Conservation (phyloP, 2,888 invertebrate genomes). For the Catocala nupta region DNA sequence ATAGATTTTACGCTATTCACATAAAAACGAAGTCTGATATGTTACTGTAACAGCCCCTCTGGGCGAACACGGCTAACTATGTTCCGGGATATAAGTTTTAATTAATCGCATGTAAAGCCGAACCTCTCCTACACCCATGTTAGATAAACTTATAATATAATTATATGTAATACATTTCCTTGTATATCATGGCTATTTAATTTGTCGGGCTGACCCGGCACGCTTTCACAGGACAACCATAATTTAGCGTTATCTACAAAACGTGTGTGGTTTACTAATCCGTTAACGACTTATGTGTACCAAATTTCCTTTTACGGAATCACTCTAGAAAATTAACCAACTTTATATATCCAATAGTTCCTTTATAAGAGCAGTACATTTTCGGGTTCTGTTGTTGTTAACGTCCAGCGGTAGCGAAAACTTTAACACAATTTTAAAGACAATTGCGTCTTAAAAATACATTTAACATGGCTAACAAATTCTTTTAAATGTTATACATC, state of each 20-base stretch:
- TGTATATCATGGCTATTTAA: background rate
- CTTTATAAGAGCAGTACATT: background rate
- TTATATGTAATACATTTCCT: conserved; percentile 14
- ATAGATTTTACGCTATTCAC: too few species aligned
- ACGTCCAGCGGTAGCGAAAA: too few species aligned
- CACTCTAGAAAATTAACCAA: background rate
- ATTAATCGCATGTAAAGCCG: conserved; percentile 53
- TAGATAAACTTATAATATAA: conserved; percentile 28
- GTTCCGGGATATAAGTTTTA: conserved; percentile 62
- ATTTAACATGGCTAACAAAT: too few species aligned
- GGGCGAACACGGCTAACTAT: conserved; percentile 23
- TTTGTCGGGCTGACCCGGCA: conserved; percentile 11
- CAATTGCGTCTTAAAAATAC: too few species aligned
- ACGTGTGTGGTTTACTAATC: conserved; percentile 18
- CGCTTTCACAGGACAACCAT: conserved; percentile 25
- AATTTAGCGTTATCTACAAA: conserved; percentile 17
- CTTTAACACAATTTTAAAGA: too few species aligned
- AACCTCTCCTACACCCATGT: conserved; percentile 25
- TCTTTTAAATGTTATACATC: too few species aligned
- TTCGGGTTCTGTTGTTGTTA: background rate
- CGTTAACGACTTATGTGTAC: conserved; percentile 7
- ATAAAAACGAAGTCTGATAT: too few species aligned
- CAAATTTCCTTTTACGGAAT: conserved; percentile 4
- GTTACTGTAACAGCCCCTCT: background rate
- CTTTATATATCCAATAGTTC: background rate